Evolutionary conservation across 2,888 invertebrate species (phyloP).

Genomic region (Psylliodes chrysocephalus): DNA sequence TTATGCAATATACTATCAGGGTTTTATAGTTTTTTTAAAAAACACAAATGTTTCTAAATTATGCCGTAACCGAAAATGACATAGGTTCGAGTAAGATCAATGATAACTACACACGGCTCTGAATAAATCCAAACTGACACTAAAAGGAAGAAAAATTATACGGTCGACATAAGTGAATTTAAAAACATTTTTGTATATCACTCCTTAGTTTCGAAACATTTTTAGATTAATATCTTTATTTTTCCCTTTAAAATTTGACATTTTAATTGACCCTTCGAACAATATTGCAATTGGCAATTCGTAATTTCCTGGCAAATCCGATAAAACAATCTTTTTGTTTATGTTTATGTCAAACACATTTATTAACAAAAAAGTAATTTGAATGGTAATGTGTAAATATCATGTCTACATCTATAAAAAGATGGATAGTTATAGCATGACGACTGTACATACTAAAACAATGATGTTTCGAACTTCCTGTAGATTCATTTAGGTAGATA

Average conservation of each 20-base stretch:
- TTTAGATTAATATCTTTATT: not conserved
- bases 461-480: not conserved
- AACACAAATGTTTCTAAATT: too few species aligned
- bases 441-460: not conserved
- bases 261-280: not conserved
- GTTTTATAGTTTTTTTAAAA: too few species aligned
- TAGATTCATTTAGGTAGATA: too few species aligned
- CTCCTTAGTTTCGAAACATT: not conserved
- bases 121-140: too few species aligned
- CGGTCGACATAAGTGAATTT: too few species aligned
- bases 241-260: not conserved
- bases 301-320: not conserved
- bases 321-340: constrained; percentile 1
- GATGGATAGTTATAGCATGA: not conserved
- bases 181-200: not conserved
- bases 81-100: too few species aligned
- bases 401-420: not conserved
- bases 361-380: not conserved
- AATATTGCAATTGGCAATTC: not conserved
- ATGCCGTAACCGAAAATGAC: too few species aligned
- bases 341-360: not conserved
- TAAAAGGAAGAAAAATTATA: too few species aligned
- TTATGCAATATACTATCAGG: too few species aligned
- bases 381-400: constrained; percentile 5
- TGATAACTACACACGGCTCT: too few species aligned